These are phyloP conservation scores for Amphipyra tragopoginis DNA, from an alignment of 2,888 invertebrate genomes.

Conservation along the genomic window DNA sequence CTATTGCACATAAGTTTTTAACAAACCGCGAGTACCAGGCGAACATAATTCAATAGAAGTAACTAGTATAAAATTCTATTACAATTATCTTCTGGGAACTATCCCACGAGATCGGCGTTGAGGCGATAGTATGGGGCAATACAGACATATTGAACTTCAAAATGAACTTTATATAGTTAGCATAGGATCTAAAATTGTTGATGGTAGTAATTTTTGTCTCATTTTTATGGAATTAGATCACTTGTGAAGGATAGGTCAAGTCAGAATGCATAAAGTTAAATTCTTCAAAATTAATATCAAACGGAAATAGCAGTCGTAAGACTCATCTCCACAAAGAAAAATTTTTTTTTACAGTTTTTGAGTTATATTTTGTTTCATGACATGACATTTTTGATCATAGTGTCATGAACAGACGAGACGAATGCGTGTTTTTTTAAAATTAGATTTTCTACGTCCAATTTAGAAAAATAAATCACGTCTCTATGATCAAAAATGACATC, in stretches of 20 bases:
- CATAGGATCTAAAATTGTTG: slow-evolving; percentile 17
- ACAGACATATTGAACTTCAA: slow-evolving; percentile 25
- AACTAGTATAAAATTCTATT: slow-evolving; percentile 64
- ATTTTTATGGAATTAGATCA: slow-evolving; percentile 56
- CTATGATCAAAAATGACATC: no score
- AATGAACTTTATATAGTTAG: slow-evolving; percentile 28
- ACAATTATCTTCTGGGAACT: slow-evolving; percentile 77
- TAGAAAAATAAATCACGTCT: no score
- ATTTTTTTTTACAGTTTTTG: no score
- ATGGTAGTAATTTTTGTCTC: slow-evolving; percentile 27
- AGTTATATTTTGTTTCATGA: no score
- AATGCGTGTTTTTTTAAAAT: no score
- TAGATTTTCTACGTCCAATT: no score
- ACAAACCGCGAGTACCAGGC: slow-evolving; percentile 67
- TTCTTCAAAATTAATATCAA: slow-evolving; percentile 27
- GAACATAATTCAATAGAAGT: slow-evolving; percentile 69
- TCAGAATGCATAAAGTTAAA: slow-evolving; percentile 26
- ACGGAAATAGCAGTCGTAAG: slow-evolving; percentile 7
- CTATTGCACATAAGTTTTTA: slow-evolving; percentile 26
- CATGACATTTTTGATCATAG: no score
- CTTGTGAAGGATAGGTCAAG: slow-evolving; percentile 52
- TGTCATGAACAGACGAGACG: no score
- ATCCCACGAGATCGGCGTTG: slow-evolving; percentile 81
- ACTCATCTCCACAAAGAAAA: neutral
- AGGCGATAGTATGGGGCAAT: slow-evolving; percentile 63